These are phyloP conservation scores for Notocelia uddmanniana DNA, from an alignment of 2,888 invertebrate genomes.

Conservation along the genomic window DNA sequence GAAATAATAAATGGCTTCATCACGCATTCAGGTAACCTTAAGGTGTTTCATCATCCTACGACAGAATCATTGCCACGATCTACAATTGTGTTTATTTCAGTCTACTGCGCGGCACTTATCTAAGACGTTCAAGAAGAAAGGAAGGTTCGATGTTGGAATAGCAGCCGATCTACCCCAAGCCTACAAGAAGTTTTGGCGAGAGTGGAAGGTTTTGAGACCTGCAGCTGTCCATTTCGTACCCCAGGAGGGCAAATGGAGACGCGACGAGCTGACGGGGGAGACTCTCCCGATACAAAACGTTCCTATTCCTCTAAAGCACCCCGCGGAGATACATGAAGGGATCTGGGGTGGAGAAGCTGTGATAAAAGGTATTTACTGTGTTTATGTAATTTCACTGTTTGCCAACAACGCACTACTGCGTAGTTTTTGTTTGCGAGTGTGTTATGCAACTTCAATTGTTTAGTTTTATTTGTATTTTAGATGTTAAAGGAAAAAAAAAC, in stretches of 20 bases:
- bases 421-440: slow-evolving; percentile 11
- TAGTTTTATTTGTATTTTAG: slow-evolving; percentile 12
- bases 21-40: slow-evolving; percentile 52
- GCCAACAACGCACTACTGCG: slow-evolving; percentile 39
- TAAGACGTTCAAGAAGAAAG: slow-evolving; percentile 81
- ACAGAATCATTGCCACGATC: slow-evolving; percentile 54
- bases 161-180: slow-evolving; percentile 90
- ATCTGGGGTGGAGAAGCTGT: slow-evolving; percentile 99
- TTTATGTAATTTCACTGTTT: slow-evolving; percentile 43
- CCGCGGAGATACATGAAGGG: slow-evolving; percentile 92
- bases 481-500: background rate
- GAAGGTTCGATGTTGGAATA: slow-evolving; percentile 88
- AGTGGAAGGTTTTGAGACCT: slow-evolving; percentile 90
- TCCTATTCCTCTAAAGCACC: slow-evolving; percentile 91
- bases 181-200: slow-evolving; percentile 94
- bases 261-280: slow-evolving; percentile 90
- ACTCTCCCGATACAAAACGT: slow-evolving; percentile 91
- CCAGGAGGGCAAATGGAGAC: slow-evolving; percentile 90
- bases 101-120: slow-evolving; percentile 78
- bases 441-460: slow-evolving; percentile 1
- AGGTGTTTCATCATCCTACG: slow-evolving; percentile 57
- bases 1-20: slow-evolving; percentile 74
- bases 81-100: slow-evolving; percentile 64
- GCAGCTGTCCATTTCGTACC: slow-evolving; percentile 90
- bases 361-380: slow-evolving; percentile 87